Base-by-base conservation (phyloP, 2,888 invertebrate species). In the Ariolimax columbianus region DNA sequence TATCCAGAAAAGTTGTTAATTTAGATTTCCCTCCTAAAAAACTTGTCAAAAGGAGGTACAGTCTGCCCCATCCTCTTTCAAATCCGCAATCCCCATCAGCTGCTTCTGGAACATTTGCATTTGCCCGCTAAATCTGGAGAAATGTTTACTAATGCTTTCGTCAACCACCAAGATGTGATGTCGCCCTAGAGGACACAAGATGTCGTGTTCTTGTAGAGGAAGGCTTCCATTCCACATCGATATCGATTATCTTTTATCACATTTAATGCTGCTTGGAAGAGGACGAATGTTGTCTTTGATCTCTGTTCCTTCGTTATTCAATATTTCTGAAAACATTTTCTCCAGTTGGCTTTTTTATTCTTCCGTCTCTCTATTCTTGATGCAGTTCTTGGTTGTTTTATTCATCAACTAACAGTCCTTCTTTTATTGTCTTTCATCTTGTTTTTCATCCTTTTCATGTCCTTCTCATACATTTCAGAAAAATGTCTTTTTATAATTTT, bases 201-300 rank as follows among this genome's bases (percentile, higher is more conserved):
- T 63, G 63, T 30, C n/a, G 30, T 30, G 33, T 66, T 17, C 66
- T 9, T 33, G 1, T 33, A 33, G 30, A 63, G n/a, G n/a, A 63
- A 4, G 6, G 17, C 1, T n/a, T 66, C 66, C 17, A 2, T 30
- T 40, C 63, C 7, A 51, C 72, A 82, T 72, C 36, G 1, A 55
- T 23, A 82, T 72, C 38, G 82, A 82, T 82, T 82, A 55, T 19
- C 26, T 70, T 82, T 55, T 55, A 72, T 72, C 51, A 38, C 40
- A 73, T 82, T 36, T 72, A 82, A 82, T 82, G 82, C 72, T 26
- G 17, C 55, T 38, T 19, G 72, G 38, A 47, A 36, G 36, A 82
- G 47, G 68, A 36, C 30, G 47, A 63, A 68, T 33, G 66, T 40
- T 2, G 3, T 83, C 77, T 75, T 83, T 83, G 83, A 83, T 83